Percentiles rank a stretch among this genome's conserved stretches.
These are phyloP conservation scores for Gobius niger DNA, from an alignment of 2,113 vertebrate genomes.

Conservation along the genomic window DNA sequence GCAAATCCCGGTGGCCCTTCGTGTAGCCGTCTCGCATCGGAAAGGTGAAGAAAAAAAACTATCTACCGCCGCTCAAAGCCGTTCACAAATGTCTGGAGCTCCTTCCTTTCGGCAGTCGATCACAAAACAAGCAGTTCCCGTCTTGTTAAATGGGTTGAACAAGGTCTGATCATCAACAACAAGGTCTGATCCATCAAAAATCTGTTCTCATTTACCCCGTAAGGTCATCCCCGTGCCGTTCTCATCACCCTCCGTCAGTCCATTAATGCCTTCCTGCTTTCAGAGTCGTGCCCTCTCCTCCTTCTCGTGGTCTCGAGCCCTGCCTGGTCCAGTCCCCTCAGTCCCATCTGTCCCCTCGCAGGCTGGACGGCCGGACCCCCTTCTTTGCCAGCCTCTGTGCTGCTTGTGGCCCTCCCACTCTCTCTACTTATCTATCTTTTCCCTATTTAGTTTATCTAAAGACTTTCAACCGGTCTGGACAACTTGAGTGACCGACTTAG, in stretches of 20 bases:
- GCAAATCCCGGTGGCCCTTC: not conserved
- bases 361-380: conserved; percentile 1
- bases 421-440: not conserved
- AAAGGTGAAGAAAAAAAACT: conserved; percentile 12
- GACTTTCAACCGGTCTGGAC: conserved; percentile 2
- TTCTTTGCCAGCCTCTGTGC: conserved; percentile 7
- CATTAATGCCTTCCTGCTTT: not conserved
- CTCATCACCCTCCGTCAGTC: not conserved
- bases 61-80: conserved; percentile 28
- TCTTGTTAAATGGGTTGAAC: too few species aligned
- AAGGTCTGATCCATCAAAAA: too few species aligned
- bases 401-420: conserved; percentile 29
- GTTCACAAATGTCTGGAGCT: conserved; percentile 15
- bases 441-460: not conserved
- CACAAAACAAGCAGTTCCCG: not conserved
- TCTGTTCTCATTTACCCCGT: too few species aligned
- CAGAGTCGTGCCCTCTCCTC: not conserved
- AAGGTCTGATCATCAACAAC: too few species aligned
- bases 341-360: not conserved
- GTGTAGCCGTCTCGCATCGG: not conserved
- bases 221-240: not conserved
- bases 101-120: conserved; percentile 4
- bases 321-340: conserved; percentile 5
- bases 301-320: not conserved
- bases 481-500: not conserved